Conservation (phyloP, 2,888 invertebrate species). For the Auanema sp. region DNA sequence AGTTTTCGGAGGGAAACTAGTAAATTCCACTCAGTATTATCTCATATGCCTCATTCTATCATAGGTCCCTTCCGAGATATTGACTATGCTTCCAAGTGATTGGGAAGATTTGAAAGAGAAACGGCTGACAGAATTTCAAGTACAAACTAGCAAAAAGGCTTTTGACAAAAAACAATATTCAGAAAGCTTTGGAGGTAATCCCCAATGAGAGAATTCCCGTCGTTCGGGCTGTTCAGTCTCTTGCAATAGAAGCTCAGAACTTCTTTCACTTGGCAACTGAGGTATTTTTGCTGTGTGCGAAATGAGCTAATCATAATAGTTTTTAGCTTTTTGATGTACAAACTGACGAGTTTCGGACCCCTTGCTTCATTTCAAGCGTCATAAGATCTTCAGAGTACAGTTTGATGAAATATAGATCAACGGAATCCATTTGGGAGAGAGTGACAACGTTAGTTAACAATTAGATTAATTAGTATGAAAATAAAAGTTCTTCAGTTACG, state of each 20-base stretch:
- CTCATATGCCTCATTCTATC: background rate
- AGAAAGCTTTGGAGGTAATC: slow-evolving; percentile 49
- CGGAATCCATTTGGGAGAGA: slow-evolving; percentile 36
- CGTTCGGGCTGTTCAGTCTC: slow-evolving; percentile 44
- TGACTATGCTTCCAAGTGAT: slow-evolving; percentile 49
- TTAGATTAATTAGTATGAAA: background rate
- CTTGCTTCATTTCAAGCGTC: slow-evolving; percentile 23
- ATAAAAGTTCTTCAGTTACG: slow-evolving; percentile 23
- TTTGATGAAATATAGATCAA: slow-evolving; percentile 29
- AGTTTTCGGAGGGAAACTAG: slow-evolving; percentile 53
- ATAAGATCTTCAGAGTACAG: slow-evolving; percentile 26
- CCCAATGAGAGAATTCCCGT: slow-evolving; percentile 52
- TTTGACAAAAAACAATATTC: background rate
- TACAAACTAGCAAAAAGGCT: slow-evolving; percentile 6
- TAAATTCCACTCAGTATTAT: slow-evolving; percentile 11
- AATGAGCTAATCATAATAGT: background rate
- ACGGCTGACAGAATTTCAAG: slow-evolving; percentile 42
- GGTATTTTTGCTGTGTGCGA: slow-evolving; percentile 7
- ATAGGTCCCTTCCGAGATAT: slow-evolving; percentile 35
- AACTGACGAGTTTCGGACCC: slow-evolving; percentile 14
- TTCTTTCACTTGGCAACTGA: slow-evolving; percentile 40
- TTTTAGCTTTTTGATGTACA: slow-evolving; percentile 30
- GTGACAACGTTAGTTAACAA: slow-evolving; percentile 24
- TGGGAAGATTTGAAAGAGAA: slow-evolving; percentile 59
- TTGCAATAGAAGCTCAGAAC: slow-evolving; percentile 47